Conservation (phyloP, 2,797 vertebrate species). For the Dicrostonyx torquatus region DNA sequence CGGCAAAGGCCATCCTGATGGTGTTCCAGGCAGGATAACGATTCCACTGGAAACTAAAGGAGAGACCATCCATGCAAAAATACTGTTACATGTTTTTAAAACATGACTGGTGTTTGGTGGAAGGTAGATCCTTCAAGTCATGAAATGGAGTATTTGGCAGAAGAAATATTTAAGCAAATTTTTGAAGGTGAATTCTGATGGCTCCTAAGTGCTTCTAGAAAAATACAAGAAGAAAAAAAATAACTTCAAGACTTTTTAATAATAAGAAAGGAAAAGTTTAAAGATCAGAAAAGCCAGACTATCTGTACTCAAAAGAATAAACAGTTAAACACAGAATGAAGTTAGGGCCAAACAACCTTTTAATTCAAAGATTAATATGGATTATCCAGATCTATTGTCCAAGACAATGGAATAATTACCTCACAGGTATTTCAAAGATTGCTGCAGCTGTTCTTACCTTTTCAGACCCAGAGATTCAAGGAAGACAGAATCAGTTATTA, state of each 20-base stretch:
- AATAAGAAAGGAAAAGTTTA: not conserved
- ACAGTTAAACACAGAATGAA: not conserved
- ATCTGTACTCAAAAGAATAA: not conserved
- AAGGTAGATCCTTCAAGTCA: not conserved
- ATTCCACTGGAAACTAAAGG: not conserved
- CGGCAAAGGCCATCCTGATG: not conserved
- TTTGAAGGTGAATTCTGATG: not conserved
- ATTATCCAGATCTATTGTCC: not conserved
- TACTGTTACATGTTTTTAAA: not conserved
- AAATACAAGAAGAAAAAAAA: constrained; percentile 12
- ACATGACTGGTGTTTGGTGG: not conserved
- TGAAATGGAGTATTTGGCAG: not conserved
- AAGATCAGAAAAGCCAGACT: not conserved
- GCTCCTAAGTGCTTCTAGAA: not conserved
- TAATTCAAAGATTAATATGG: not conserved
- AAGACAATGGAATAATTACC: not conserved
- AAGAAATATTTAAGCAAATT: not conserved
- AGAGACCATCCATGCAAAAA: not conserved
- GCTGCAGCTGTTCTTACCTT: not conserved
- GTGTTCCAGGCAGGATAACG: not conserved
- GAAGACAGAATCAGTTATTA: not conserved
- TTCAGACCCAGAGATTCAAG: not conserved
- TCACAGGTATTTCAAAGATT: not conserved
- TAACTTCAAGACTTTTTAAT: not conserved
- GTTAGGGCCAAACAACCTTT: not conserved